Evolutionary conservation across 35 echinoderm and acorn worm species (phyloP), one percentile per base, ranked within the genome.

Genomic region (Acanthaster planci): DNA sequence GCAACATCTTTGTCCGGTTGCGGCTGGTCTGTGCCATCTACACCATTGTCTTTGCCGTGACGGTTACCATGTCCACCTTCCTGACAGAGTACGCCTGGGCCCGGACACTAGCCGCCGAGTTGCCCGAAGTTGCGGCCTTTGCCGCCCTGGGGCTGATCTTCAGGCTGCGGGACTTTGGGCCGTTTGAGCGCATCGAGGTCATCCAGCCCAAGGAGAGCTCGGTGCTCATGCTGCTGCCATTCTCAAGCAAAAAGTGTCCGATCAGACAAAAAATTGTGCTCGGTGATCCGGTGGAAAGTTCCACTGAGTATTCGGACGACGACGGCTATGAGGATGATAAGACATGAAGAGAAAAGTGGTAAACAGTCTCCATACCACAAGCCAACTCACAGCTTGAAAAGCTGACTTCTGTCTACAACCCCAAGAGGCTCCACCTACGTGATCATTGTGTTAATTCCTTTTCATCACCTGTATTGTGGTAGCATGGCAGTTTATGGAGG

Each of bases 11-110:
- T 82, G 80, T 88, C 77, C 67, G 86, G 37, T 60, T 98, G 8
- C 31, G 95, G 79, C 86, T 94, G 40, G 88, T 98, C 35, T 87
- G 89, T 15, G 88, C 95, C 27, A 59, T 91, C n/a, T 98, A 94
- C 82, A 93, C 95, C 18, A 98, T 98, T 81, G 88, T 93, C 0
- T 98, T 94, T 52, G 95, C 95, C 38, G 86, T 98, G 38, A 90
- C 93, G 50, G 84, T 89, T 12, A 98, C 95, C n/a, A 89, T 98
- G 84, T 90, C 90, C 12, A 94, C 91, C 19, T 98, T 98, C 78
- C 83, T 98, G 23, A 79, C 87, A 23, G 92, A 98, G 82, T 98
- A 82, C 82, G 83, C 92, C 47, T 98, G 88, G 80, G 86, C 93
- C 23, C 90, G 85, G 76, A 77, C 75, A 8, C 29, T 98, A 39